Evolutionary conservation across 2,888 invertebrate species (phyloP).

Genomic region (Caenorhabditis sinica): DNA sequence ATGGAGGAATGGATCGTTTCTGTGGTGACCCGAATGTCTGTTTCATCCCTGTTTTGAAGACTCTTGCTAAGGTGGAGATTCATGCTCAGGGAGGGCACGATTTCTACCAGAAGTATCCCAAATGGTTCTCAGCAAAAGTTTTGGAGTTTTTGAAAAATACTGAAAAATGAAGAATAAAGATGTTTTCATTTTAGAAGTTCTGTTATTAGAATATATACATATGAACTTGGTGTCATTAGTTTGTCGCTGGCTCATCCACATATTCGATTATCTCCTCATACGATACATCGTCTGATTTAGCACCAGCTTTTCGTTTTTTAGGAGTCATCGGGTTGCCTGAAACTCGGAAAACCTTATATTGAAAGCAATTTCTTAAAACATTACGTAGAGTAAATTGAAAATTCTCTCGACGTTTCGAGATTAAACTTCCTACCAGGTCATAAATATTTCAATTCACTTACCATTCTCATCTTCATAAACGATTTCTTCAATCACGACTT

Average conservation of each 20-base stretch:
- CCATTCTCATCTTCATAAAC: slow-evolving; percentile 64
- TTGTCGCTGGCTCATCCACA: slow-evolving; percentile 63
- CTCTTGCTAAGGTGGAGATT: slow-evolving; percentile 74
- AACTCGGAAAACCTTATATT: no score
- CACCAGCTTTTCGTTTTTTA: slow-evolving; percentile 52
- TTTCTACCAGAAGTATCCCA: slow-evolving; percentile 82
- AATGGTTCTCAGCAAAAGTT: slow-evolving; percentile 81
- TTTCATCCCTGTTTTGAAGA: slow-evolving; percentile 76
- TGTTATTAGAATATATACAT: slow-evolving; percentile 12
- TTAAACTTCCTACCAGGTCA: not conserved
- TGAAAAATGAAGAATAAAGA: slow-evolving; percentile 19
- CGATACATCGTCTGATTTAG: slow-evolving; percentile 58
- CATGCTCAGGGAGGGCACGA: slow-evolving; percentile 83
- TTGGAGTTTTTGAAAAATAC: slow-evolving; percentile 57
- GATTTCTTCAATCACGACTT: slow-evolving; percentile 57
- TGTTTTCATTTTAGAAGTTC: slow-evolving; percentile 13
- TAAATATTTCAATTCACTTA: not conserved
- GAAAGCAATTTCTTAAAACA: no score
- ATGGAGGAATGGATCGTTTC: slow-evolving; percentile 80
- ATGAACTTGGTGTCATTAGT: not conserved
- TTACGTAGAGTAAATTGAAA: no score
- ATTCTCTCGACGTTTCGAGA: no score
- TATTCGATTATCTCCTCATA: slow-evolving; percentile 68
- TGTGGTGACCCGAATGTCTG: slow-evolving; percentile 79
- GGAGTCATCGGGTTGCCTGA: slow-evolving; percentile 57